A percentile compares a stretch with the other conserved stretches of the same genome.
These are phyloP conservation scores for Antennarius maculatus DNA, from an alignment of 2,797 vertebrate genomes.

Conservation along the genomic window DNA sequence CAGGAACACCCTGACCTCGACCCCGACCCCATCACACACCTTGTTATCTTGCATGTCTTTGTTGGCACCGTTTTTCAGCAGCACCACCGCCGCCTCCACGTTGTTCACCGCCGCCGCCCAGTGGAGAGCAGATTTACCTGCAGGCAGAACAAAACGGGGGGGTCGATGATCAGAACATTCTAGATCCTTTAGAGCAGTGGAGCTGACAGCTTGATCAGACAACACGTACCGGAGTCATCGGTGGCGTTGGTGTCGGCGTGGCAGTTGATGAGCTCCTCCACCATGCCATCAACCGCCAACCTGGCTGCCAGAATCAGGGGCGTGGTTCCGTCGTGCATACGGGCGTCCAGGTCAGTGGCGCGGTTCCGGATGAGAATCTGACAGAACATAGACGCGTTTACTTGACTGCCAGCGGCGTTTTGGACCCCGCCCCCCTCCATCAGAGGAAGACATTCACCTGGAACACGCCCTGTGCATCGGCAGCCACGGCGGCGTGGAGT, in stretches of 20 bases:
- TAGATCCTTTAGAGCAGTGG: background rate
- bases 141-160: constrained; percentile 4
- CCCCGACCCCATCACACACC: constrained; percentile 71
- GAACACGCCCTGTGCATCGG: constrained; percentile 97
- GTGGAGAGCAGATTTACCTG: constrained; percentile 97
- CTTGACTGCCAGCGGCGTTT: background rate
- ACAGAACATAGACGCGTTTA: constrained; percentile 31
- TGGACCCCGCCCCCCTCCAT: too few relatives aligned
- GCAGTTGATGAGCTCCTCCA: constrained; percentile 97
- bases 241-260: constrained; percentile 95
- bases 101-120: constrained; percentile 99
- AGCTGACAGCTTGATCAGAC: constrained; percentile 30
- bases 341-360: constrained; percentile 95
- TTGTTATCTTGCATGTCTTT: constrained; percentile 99
- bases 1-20: background rate
- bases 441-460: constrained; percentile 81
- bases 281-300: constrained; percentile 96
- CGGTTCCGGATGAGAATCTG: constrained; percentile 98
- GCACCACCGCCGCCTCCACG: constrained; percentile 89
- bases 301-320: constrained; percentile 94
- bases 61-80: constrained; percentile 96
- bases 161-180: constrained; percentile 37
- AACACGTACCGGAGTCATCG: constrained; percentile 90
- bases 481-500: constrained; percentile 92
- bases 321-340: constrained; percentile 97